Conservation (phyloP, 1,140 invertebrate species). For the Caenorhabditis elegans region WBcel235 BX284604.4:16199501-16200000, state of each 20-base stretch:
- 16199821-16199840: not conserved
- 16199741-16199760: constrained; percentile 73
- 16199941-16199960: constrained; percentile 25
- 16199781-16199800: constrained; percentile 73
- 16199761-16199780: constrained; percentile 85
- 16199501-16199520: too few species aligned
- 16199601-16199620: constrained; percentile 24
- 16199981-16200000: not conserved
- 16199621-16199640: constrained; percentile 31
- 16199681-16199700: too few species aligned
- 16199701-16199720: not conserved
- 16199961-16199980: not conserved
- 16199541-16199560: constrained; percentile 37
- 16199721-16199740: constrained; percentile 22
- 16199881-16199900: too few species aligned
- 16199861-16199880: not conserved
- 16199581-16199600: constrained; percentile 44
- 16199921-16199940: constrained; percentile 23
- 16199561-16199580: constrained; percentile 42
- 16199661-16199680: too few species aligned
- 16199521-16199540: not conserved
- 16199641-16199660: too few species aligned
- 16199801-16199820: constrained; percentile 4
- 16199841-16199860: not conserved
- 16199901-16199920: constrained; percentile 18